These are phyloP conservation scores for Knipowitschia caucasica DNA, from an alignment of 2,797 vertebrate species.

Conservation along the genomic window DNA sequence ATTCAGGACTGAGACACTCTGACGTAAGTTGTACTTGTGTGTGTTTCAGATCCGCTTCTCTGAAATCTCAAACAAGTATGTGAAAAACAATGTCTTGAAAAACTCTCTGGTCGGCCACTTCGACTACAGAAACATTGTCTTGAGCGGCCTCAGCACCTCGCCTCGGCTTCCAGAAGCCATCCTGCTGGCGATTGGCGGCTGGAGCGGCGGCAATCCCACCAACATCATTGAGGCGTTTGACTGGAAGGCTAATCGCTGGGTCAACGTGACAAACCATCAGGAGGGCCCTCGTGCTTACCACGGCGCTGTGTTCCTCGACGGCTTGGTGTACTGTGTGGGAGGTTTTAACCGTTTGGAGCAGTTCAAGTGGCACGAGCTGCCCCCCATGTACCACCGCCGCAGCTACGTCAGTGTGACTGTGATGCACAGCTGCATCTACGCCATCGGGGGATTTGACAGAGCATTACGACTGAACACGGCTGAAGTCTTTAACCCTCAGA, in stretches of 20 bases:
- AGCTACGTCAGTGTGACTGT: constrained; percentile 80
- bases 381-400: constrained; percentile 78
- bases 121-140: constrained; percentile 46
- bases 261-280: constrained; percentile 57
- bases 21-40: not conserved
- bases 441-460: constrained; percentile 83
- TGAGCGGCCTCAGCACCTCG: constrained; percentile 49
- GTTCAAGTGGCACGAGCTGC: constrained; percentile 82
- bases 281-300: constrained; percentile 80
- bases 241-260: constrained; percentile 70
- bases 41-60: constrained; percentile 39
- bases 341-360: constrained; percentile 76
- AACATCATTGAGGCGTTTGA: constrained; percentile 80
- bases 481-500: constrained; percentile 76
- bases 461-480: constrained; percentile 69
- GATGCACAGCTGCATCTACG: constrained; percentile 77
- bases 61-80: not conserved
- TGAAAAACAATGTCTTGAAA: constrained; percentile 16
- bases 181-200: constrained; percentile 82
- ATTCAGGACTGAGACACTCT: not conserved
- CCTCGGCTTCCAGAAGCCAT: constrained; percentile 78
- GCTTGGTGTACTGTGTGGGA: constrained; percentile 57
- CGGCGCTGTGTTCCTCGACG: constrained; percentile 64
- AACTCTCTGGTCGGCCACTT: constrained; percentile 28
- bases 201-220: constrained; percentile 70